phyloP scores from a whole-genome alignment of 2,113 vertebrate species.

The Triplophysa siluroides region DNA sequence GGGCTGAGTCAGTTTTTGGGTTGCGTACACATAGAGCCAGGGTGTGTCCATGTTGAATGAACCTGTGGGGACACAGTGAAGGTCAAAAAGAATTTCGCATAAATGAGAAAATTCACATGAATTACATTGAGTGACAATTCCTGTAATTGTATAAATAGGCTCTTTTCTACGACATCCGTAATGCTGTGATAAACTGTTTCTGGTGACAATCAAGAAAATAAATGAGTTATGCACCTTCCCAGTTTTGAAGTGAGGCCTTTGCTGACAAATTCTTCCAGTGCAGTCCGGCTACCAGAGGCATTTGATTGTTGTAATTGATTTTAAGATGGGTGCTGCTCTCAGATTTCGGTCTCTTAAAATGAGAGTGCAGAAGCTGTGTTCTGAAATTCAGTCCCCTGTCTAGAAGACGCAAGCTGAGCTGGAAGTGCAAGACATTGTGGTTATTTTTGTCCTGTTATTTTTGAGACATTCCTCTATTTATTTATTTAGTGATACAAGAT shows the following conservation, averaged over 20 bases:
- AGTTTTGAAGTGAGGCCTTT: conserved; percentile 67
- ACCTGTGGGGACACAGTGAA: conserved; percentile 63
- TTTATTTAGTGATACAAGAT: not conserved
- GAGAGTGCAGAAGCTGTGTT: conserved; percentile 75
- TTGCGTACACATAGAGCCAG: conserved; percentile 76
- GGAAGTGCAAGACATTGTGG: not conserved
- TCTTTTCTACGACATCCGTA: not conserved
- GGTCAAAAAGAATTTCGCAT: not conserved
- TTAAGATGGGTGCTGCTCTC: conserved; percentile 83
- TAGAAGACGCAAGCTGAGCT: conserved; percentile 79
- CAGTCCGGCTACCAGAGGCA: conserved; percentile 75
- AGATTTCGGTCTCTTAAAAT: conserved; percentile 61
- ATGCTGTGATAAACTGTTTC: not conserved
- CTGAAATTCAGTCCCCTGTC: conserved; percentile 80
- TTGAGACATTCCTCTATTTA: too few relatives aligned
- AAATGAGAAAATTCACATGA: not conserved
- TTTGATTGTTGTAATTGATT: conserved; percentile 74
- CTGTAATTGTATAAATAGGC: not conserved
- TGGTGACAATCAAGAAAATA: not conserved
- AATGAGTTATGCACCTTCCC: conserved; percentile 76
- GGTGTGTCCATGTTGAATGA: conserved; percentile 82
- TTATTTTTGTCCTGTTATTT: too few relatives aligned
- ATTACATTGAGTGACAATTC: too few relatives aligned
- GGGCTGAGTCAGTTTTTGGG: conserved; percentile 77
- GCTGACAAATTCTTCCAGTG: conserved; percentile 77